phyloP scores from a whole-genome alignment of 2,888 invertebrate genomes.

The Plemyria rubiginata region DNA sequence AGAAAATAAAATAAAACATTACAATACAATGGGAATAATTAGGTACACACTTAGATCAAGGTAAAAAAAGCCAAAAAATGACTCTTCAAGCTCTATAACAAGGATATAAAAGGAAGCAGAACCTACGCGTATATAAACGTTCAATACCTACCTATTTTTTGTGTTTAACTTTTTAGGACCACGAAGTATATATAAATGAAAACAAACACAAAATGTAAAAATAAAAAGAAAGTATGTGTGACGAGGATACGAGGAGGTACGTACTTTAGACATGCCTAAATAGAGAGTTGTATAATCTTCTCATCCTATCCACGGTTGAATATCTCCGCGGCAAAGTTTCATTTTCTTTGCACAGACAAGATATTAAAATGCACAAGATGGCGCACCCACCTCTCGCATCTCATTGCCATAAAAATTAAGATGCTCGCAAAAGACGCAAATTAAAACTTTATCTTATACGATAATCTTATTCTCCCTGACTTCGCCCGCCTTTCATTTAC shows the following conservation, averaged over 20 bases:
- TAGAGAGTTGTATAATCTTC: background rate
- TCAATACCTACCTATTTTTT: too few relatives aligned
- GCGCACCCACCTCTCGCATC: slow-evolving; percentile 32
- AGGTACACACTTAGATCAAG: too few relatives aligned
- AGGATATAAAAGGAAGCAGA: too few relatives aligned
- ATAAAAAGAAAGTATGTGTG: background rate
- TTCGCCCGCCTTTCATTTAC: slow-evolving; percentile 62
- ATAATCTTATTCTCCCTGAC: slow-evolving; percentile 68
- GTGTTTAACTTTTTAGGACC: too few relatives aligned
- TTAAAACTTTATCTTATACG: slow-evolving; percentile 59
- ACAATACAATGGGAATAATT: too few relatives aligned
- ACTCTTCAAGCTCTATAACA: too few relatives aligned
- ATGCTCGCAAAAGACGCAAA: slow-evolving; percentile 48
- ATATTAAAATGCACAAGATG: slow-evolving; percentile 32
- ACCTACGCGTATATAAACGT: too few relatives aligned
- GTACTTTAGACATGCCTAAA: background rate
- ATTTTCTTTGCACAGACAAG: slow-evolving; percentile 20
- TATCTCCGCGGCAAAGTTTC: slow-evolving; percentile 8
- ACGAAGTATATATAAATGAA: too few relatives aligned
- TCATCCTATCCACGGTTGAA: background rate
- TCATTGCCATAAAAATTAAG: slow-evolving; percentile 48
- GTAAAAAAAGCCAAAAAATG: too few relatives aligned
- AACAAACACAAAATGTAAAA: too few relatives aligned
- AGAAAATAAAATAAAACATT: too few relatives aligned
- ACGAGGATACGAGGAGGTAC: too few relatives aligned